Evolutionary conservation across 2,113 vertebrate species (phyloP), one percentile per base, ranked within the genome.

Genomic region (Chionis minor): DNA sequence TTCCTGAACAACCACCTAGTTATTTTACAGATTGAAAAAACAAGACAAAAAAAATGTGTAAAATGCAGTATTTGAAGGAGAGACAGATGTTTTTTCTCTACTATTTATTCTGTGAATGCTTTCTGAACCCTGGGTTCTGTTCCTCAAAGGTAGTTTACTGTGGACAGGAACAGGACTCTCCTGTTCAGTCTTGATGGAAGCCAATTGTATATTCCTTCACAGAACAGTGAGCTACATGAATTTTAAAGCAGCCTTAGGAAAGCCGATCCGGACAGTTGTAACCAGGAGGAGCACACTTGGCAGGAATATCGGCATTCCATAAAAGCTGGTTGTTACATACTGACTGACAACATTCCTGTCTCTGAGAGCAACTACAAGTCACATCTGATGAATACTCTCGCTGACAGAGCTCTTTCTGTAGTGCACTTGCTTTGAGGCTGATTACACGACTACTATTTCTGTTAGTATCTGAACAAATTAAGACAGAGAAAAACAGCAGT

Each of bases 211-310:
- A 81, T 44, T 92, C 13, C 52, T 81, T 89, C 69, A 81, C 38
- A 23, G 23, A 80, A 86, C 56, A 52, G 49, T n/a, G 45, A 93
- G 38, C 52, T 67, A 51, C 2, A 14, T 14, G 52, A 52, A 92
- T 92, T 95, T 86, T 72, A 86, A 91, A 88, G 86, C 40, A 89
- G 88, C 44, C 40, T 89, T 56, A 75, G 61, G 90, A 96, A 96
- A 91, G 77, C 52, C 72, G 92, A 86, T 81, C 75, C 45, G 40
- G 86, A 81, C 30, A 78, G 56, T 6, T 81, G 40, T 15, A 81
- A 54, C 44, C 42, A 89, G 67, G 88, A 88, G 23, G 6, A 95
- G 38, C 42, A 81, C 44, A 83, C 56, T 94, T 88, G 86, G 94
- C 92, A 93, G 62, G 81, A 96, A 23, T 67, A 83, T 6, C 1